These are phyloP conservation scores for Mizuhopecten yessoensis DNA, from an alignment of 1,140 invertebrate species.

Conservation along the genomic window DNA sequence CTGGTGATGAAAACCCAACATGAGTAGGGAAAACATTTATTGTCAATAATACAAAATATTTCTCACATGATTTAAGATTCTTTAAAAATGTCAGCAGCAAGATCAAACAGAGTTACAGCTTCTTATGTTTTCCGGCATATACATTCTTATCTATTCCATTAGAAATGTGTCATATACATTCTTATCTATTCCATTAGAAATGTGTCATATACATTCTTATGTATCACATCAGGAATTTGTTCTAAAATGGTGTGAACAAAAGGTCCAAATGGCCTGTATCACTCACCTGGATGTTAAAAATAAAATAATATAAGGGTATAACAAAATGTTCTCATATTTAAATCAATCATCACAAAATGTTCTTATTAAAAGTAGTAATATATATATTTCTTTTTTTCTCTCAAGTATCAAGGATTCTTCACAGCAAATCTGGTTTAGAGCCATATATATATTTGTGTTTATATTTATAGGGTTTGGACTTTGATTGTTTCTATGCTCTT, in stretches of 20 bases:
- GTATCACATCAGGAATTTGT: neutral
- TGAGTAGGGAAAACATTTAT: neutral
- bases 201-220: neutral
- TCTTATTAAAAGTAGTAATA: no score
- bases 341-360: no score
- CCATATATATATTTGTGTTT: no score
- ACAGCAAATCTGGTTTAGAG: no score
- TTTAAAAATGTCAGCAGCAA: neutral
- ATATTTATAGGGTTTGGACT: no score
- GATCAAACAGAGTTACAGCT: neutral
- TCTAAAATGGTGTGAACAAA: neutral
- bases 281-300: no score
- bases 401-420: no score
- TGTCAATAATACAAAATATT: neutral
- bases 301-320: no score
- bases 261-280: no score
- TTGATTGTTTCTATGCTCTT: no score
- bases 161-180: neutral
- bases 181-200: neutral
- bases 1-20: neutral
- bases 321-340: no score
- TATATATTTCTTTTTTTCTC: no score
- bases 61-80: neutral
- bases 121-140: neutral
- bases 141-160: neutral